Conservation (phyloP, 2,888 invertebrate species). For the Drosophila barbarae region DNA sequence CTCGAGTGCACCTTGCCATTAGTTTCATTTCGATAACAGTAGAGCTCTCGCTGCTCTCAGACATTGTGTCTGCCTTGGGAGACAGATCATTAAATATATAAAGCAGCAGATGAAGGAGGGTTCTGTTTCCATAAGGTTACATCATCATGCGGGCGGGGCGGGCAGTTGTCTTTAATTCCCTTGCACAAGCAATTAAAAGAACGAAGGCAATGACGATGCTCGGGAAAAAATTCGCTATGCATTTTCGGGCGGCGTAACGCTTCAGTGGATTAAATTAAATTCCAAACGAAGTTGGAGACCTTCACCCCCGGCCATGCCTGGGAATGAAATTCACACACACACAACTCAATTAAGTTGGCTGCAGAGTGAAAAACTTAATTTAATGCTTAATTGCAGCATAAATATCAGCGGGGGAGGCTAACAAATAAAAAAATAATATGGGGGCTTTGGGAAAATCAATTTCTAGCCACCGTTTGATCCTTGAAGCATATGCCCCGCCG, state of each 20-base stretch:
- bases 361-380: conserved; percentile 66
- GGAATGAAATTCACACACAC: conserved; percentile 35
- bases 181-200: conserved; percentile 57
- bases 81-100: conserved; percentile 23
- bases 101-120: not conserved
- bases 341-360: conserved; percentile 66
- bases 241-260: conserved; percentile 51
- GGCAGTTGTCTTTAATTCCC: conserved; percentile 52
- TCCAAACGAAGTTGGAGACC: conserved; percentile 11
- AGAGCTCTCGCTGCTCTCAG: conserved; percentile 8
- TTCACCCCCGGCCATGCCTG: conserved; percentile 5
- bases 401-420: conserved; percentile 11
- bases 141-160: conserved; percentile 56
- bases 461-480: conserved; percentile 63
- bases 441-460: conserved; percentile 38
- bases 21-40: conserved; percentile 19
- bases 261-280: conserved; percentile 43
- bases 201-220: conserved; percentile 16
- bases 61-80: conserved; percentile 19
- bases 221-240: conserved; percentile 62
- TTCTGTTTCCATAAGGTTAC: conserved; percentile 24
- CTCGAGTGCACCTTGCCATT: conserved; percentile 58
- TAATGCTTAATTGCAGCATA: conserved; percentile 65
- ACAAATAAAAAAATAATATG: not conserved
- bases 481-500: conserved; percentile 62